Base-by-base conservation (phyloP, 2,113 vertebrate species). In the Pagrus major region DNA sequence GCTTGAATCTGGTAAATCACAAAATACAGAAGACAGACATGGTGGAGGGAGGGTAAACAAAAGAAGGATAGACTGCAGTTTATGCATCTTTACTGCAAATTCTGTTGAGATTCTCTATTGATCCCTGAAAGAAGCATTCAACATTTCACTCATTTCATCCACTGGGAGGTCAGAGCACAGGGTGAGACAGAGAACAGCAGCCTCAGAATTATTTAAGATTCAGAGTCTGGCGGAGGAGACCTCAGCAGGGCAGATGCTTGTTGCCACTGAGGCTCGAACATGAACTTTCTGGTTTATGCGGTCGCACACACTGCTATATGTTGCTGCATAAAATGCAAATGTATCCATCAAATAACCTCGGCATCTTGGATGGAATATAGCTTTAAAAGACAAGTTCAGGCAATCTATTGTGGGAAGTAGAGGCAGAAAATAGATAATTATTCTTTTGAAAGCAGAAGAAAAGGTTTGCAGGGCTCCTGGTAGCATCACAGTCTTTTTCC, bases 1-100 rank as follows among this genome's bases (percentile, higher is more conserved):
- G 76, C 75, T 94, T 52, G 93, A 89, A 90, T 94, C 95, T 96
- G 85, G 52, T 65, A 63, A 65, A 85, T 18, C 70, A 16, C 42
- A 64, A 71, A 35, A 73, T 1, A 78, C 1, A 55, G 20, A 74
- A 42, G 60, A 49, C 5, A 76, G 31, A 64, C 65, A 63, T 71
- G 3, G 21, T 8, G 11, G 23, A 5, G 1, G n/a, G 66, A 56
- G 9, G 23, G 25, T 63, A 75, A 76, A 84, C 31, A 76, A 64
- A 85, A 71, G 29, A 2, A 55, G 63, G 31, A 33, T 6, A 25
- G 39, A 46, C 33, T 75, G 21, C 60, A 78, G 60, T 78, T 73
- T 52, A 72, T 59, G 59, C 54, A 76, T 80, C 44, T 60, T 67
- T 49, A 49, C 52, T 55, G 41, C 61, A 65, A 77, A 71, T 27